These are phyloP conservation scores for Cantharis rustica DNA, from an alignment of 2,888 invertebrate genomes.

Conservation along the genomic window DNA sequence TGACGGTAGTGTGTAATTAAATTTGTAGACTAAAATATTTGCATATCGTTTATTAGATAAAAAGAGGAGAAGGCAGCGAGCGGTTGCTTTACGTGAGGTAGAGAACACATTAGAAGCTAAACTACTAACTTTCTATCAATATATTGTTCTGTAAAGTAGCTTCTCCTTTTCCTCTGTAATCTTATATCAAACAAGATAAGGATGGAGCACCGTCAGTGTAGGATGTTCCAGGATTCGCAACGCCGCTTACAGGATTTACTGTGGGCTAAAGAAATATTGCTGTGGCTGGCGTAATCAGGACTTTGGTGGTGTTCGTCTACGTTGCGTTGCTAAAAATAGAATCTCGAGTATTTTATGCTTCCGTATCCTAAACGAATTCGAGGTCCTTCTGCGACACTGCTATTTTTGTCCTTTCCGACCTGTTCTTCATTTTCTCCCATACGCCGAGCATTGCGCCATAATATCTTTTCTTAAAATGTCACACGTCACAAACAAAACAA, in stretches of 20 bases:
- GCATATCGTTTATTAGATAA: neutral
- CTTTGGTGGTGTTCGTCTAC: constrained; percentile 24
- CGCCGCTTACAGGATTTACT: constrained; percentile 35
- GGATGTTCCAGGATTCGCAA: constrained; percentile 29
- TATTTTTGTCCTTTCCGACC: constrained; percentile 5
- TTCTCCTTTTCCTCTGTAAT: neutral
- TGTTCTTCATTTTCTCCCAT: neutral
- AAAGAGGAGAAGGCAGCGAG: neutral
- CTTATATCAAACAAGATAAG: neutral
- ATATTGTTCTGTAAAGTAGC: neutral
- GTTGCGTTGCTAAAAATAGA: constrained; percentile 13
- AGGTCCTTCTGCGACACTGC: constrained; percentile 3
- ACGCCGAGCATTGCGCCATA: neutral
- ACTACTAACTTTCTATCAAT: neutral
- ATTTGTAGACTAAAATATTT: neutral
- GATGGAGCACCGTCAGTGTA: neutral
- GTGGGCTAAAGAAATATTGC: constrained; percentile 38
- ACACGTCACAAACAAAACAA: neutral
- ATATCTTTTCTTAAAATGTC: neutral
- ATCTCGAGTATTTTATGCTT: constrained; percentile 14
- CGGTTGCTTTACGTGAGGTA: neutral
- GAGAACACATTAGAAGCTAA: neutral
- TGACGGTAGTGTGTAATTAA: neutral
- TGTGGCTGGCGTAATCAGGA: constrained; percentile 37
- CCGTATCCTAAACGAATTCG: constrained; percentile 13